Evolutionary conservation across 2,113 vertebrate species (phyloP).

Genomic region (Loxodonta africana): DNA sequence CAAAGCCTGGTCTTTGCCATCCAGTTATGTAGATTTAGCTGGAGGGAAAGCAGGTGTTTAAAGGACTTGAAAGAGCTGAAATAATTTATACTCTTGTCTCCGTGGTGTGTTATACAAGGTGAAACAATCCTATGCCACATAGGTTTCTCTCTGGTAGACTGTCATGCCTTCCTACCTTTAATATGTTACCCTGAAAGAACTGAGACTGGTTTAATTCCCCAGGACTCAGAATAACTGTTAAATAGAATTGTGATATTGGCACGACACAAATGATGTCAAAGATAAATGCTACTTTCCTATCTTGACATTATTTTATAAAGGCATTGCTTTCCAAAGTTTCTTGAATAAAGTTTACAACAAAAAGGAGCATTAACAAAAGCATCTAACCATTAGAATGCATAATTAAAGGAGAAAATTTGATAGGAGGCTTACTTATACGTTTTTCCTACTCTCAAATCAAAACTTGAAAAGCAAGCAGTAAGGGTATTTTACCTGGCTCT

Average conservation of each 20-base stretch:
- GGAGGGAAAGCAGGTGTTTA: slow-evolving; percentile 27
- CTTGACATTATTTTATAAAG: not conserved
- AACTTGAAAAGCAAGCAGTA: not conserved
- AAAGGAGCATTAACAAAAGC: not conserved
- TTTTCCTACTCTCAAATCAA: not conserved
- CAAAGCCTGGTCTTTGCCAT: not conserved
- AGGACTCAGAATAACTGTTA: not conserved
- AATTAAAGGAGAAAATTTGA: not conserved
- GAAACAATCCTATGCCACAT: not conserved
- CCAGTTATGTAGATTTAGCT: not conserved
- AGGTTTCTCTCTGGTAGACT: not conserved
- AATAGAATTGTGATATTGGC: not conserved
- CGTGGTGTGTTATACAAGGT: not conserved
- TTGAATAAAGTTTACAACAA: not conserved
- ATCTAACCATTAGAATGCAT: not conserved
- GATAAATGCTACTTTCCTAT: not conserved
- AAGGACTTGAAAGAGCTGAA: slow-evolving; percentile 26
- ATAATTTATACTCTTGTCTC: not conserved
- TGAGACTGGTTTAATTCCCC: not conserved
- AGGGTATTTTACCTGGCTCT: not conserved
- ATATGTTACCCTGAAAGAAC: not conserved
- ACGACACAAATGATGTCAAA: not conserved
- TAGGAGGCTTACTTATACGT: not conserved
- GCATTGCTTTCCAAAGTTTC: not conserved
- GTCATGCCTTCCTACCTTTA: not conserved